Evolutionary conservation across 2,888 invertebrate genomes (phyloP).

Genomic region (Diplolepis rosae): DNA sequence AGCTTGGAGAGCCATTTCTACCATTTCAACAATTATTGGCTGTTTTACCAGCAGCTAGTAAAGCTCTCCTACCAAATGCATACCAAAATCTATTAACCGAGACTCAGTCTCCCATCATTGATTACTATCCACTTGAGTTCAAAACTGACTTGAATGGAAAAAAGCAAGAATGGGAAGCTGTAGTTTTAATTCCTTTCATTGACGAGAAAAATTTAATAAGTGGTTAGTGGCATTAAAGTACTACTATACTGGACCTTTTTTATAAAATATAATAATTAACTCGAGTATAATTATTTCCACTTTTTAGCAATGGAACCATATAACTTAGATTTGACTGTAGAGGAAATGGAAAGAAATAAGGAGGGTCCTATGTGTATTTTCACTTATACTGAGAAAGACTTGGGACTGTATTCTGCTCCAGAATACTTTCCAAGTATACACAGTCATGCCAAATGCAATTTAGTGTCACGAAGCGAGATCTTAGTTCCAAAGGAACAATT

Average conservation of each 20-base stretch:
- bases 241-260: neutral
- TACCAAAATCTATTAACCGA: conserved; percentile 88
- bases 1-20: conserved; percentile 89
- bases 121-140: conserved; percentile 94
- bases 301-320: conserved; percentile 82
- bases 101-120: conserved; percentile 86
- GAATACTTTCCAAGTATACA: conserved; percentile 79
- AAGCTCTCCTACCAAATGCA: conserved; percentile 83
- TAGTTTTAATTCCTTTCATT: conserved; percentile 94
- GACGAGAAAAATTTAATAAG: conserved; percentile 79
- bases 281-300: conserved; percentile 4
- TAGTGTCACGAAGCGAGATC: conserved; percentile 77
- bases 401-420: conserved; percentile 78
- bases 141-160: conserved; percentile 97
- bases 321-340: conserved; percentile 79
- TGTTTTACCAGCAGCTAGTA: conserved; percentile 91
- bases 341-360: conserved; percentile 84
- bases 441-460: conserved; percentile 76
- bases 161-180: conserved; percentile 96
- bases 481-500: conserved; percentile 77
- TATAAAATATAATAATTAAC: neutral
- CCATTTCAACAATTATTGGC: conserved; percentile 94
- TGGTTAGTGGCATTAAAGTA: conserved; percentile 50
- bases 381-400: conserved; percentile 78
- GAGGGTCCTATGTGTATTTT: conserved; percentile 93